Base-by-base conservation (phyloP, 2,888 invertebrate genomes). In the Eupithecia vulgata region DNA sequence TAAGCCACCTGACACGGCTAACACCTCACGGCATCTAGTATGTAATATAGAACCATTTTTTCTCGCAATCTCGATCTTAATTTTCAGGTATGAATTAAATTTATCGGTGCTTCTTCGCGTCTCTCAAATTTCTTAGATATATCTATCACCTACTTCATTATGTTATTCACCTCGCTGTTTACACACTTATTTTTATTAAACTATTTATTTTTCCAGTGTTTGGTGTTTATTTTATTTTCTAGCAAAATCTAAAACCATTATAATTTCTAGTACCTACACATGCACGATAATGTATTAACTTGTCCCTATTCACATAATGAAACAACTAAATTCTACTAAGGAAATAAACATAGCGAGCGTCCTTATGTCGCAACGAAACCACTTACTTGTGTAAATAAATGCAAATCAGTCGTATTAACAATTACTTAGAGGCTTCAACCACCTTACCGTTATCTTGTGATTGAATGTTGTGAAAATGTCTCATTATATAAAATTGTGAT, bases 301-400 rank as follows among this genome's bases (percentile, higher is more conserved):
- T 7, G 10, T 10, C 10, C 4, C n/a, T n/a, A 13, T 57, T 25
- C 13, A 57, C 57, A 1, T 12, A 3, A 48, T 17, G n/a, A 52
- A 5, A 57, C 57, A 25, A 57, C 13, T 12, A 21, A 21, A 52
- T 21, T 21, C 52, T 21, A 21, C 52, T 52, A 5, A 21, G 59
- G 15, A 68, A 65, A 68, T 57, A 65, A 66, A 59, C 57, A 72
- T 40, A 17, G 25, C 61, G 35, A 67, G 25, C 64, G 42, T 68
- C 21, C 68, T 57, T 25, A 21, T 64, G 12, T n/a, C 61, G 30
- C 37, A 59, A 59, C 17, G 57, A 25, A 69, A 69, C 35, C 45
- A 66, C 72, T 69, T 69, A 59, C 62, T 45, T 66, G 57, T 4
- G 68, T 65, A 66, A 73, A 59, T 61, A 67, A 17, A 61, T 71